These are phyloP conservation scores for Archivesica marissinica DNA, from an alignment of 1,140 invertebrate species.

Conservation along the genomic window DNA sequence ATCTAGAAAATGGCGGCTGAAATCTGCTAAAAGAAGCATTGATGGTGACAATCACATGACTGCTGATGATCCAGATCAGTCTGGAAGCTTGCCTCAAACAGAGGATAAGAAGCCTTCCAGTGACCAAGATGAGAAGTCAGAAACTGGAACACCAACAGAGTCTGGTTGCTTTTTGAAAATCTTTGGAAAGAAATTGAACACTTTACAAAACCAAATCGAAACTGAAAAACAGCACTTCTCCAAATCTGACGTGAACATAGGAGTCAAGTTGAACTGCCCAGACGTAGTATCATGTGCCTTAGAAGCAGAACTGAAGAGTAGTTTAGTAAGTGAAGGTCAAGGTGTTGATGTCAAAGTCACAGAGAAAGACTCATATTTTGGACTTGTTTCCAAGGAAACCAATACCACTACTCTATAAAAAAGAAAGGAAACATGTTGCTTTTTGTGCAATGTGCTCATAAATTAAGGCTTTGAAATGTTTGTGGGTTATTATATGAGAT, in stretches of 20 bases:
- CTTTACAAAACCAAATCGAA: slow-evolving; percentile 50
- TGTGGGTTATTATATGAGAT: neutral
- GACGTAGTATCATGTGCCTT: slow-evolving; percentile 48
- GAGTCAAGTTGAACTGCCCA: slow-evolving; percentile 7
- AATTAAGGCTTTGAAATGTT: neutral
- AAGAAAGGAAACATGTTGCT: neutral
- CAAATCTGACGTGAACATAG: neutral
- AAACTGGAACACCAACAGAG: slow-evolving; percentile 16
- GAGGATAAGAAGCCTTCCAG: slow-evolving; percentile 5
- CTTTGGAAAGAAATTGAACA: slow-evolving; percentile 65
- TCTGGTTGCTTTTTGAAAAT: slow-evolving; percentile 68
- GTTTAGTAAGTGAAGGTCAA: neutral
- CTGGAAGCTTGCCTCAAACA: slow-evolving; percentile 1
- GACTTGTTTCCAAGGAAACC: slow-evolving; percentile 27
- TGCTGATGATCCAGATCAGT: neutral
- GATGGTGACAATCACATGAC: neutral
- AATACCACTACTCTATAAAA: neutral
- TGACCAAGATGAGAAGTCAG: neutral
- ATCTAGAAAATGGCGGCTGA: slow-evolving; percentile 35
- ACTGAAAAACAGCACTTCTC: slow-evolving; percentile 33
- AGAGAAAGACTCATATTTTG: slow-evolving; percentile 3
- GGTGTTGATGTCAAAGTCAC: neutral
- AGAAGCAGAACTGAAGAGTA: slow-evolving; percentile 15
- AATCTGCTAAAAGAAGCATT: neutral
- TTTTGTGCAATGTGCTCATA: too few relatives aligned